Evolutionary conservation across 2,888 invertebrate species (phyloP).

Genomic region (Eristalinus sepulchralis): DNA sequence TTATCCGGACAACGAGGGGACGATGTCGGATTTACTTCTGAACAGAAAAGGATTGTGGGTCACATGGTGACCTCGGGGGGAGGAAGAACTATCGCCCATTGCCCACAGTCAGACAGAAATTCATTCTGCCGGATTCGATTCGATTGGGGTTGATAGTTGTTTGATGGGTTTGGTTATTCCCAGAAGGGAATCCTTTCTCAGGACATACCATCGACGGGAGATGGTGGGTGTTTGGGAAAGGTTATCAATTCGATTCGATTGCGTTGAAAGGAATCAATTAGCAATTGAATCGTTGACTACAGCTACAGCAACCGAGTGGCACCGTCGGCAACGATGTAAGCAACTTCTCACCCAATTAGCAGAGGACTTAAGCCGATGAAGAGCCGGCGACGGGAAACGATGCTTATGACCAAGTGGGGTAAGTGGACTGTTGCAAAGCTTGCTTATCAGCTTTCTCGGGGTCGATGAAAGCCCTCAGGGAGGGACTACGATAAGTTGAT

Average conservation of each 20-base stretch:
- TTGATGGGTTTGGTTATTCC: constrained; percentile 14
- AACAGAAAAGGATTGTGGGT: constrained; percentile 19
- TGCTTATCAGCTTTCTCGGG: not conserved
- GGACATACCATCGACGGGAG: not conserved
- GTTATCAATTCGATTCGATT: not conserved
- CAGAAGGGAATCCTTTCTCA: not conserved
- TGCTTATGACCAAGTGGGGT: not conserved
- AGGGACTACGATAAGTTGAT: not conserved
- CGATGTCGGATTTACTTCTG: constrained; percentile 29
- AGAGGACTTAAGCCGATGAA: not conserved
- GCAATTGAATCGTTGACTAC: not conserved
- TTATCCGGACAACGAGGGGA: not conserved
- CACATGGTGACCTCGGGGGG: not conserved
- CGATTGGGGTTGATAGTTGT: constrained; percentile 24
- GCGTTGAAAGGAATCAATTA: not conserved
- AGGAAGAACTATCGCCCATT: not conserved
- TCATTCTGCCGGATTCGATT: not conserved
- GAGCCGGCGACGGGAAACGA: not conserved
- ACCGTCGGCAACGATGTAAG: not conserved
- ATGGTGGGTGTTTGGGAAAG: not conserved
- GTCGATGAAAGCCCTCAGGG: not conserved
- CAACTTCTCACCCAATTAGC: not conserved
- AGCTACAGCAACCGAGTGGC: not conserved
- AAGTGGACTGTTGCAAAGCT: not conserved
- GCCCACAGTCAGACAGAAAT: not conserved